Base-by-base conservation (phyloP, 2,797 vertebrate genomes). In the Sebastolobus alascanus region DNA sequence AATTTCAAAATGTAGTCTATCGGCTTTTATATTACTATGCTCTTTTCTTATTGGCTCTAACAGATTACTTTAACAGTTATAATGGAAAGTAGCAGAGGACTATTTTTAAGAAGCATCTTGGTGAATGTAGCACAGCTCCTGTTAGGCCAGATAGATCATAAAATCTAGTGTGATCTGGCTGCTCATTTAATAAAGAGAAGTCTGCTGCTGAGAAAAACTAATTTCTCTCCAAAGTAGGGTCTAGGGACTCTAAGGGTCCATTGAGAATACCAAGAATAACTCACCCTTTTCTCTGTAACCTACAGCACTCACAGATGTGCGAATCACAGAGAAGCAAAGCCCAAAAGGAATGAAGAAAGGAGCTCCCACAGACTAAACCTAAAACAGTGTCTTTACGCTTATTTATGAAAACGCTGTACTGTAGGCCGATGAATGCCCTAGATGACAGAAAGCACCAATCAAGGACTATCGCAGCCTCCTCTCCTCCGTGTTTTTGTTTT, bases 231-330 rank as follows among this genome's bases (percentile, higher is more conserved):
- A 73, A 83, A 90, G 77, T 58, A 71, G 86, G 86, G 86, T 90
- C 91, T 83, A 8, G 88, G 77, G 89, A 90, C 88, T 84, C 80
- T 59, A 54, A 35, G 68, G 89, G 88, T 75, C 82, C 88, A 86
- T 9, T 72, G 90, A 89, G 85, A 90, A 90, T 86, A 77, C 92
- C 73, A 84, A 91, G 70, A 94, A 94, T 94, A 93, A 67, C 92
- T 86, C 84, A 72, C 35, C 77, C 56, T 78, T 75, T 77, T 79
- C 76, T 73, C 29, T 70, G 83, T 84, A 46, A 86, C 79, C 73
- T 78, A 52, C 76, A 86, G 38, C 3, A 58, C 38, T 3, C 18
- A 54, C 73, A 80, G 4, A 89, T 35, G 54, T 37, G 46, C n/a
- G 38, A 60, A 60, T 61, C 63, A 33, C n/a, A 66, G 55, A 12